Evolutionary conservation across 2,888 invertebrate genomes (phyloP).

Genomic region (Chirona hameri): DNA sequence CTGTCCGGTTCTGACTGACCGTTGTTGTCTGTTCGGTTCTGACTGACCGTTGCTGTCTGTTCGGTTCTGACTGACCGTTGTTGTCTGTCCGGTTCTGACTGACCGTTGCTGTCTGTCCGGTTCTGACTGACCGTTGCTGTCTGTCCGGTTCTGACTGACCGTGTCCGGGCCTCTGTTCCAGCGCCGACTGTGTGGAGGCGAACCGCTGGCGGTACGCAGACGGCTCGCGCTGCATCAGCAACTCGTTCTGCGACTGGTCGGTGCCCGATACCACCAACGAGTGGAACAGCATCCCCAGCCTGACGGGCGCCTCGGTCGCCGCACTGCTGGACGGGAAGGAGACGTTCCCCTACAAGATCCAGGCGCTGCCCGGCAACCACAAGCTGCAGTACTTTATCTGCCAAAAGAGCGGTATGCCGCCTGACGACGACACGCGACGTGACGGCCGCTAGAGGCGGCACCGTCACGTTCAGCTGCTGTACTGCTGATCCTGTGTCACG

Average conservation of each 20-base stretch:
- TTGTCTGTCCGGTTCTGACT: no score
- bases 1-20: no score
- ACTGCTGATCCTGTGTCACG: background rate
- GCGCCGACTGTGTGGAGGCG: conserved; percentile 38
- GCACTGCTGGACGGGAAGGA: conserved; percentile 39
- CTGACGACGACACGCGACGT: background rate
- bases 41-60: no score
- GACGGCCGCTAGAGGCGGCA: background rate
- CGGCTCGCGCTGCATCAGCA: conserved; percentile 36
- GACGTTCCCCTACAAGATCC: conserved; percentile 39
- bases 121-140: no score
- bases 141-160: background rate
- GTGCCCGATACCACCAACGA: conserved; percentile 37
- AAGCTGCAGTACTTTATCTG: conserved; percentile 40
- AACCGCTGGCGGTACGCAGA: conserved; percentile 39
- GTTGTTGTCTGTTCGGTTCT: no score
- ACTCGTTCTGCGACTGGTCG: conserved; percentile 39
- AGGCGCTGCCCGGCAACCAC: conserved; percentile 40
- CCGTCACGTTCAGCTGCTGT: background rate
- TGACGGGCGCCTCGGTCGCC: conserved; percentile 39
- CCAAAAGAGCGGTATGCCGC: conserved; percentile 37
- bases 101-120: no score
- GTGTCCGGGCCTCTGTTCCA: conserved; percentile 12
- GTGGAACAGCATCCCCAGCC: conserved; percentile 39
- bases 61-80: no score